A percentile compares a stretch with the other conserved stretches of the same genome.
These are phyloP conservation scores for Epinephelus malabaricus DNA, from an alignment of 2,797 vertebrate genomes.

Conservation along the genomic window DNA sequence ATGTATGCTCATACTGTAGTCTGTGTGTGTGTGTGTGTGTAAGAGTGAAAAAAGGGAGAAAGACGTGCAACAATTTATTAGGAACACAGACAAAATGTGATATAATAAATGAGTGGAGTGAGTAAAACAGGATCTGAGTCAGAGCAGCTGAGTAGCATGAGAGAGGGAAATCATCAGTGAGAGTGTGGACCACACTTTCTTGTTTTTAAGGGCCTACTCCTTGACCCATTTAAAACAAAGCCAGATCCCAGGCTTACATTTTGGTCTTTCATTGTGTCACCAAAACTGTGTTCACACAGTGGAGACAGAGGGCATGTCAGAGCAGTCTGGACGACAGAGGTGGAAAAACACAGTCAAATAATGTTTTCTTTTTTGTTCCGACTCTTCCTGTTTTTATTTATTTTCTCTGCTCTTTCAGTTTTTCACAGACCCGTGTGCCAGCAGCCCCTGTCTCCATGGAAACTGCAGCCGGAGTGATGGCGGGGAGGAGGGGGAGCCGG, in stretches of 20 bases:
- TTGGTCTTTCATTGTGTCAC: neutral
- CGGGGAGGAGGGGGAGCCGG: slow-evolving; percentile 75
- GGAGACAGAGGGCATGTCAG: neutral
- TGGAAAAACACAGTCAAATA: slow-evolving; percentile 9
- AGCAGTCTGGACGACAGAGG: neutral
- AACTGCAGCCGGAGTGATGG: slow-evolving; percentile 90
- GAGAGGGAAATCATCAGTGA: slow-evolving; percentile 27
- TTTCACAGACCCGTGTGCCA: slow-evolving; percentile 93
- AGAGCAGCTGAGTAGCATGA: slow-evolving; percentile 34
- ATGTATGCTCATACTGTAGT: neutral
- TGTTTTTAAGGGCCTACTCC: slow-evolving; percentile 1
- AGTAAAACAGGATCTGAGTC: slow-evolving; percentile 43
- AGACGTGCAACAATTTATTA: slow-evolving; percentile 1
- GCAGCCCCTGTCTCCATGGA: slow-evolving; percentile 97
- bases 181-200: slow-evolving; percentile 15
- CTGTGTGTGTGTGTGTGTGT: neutral
- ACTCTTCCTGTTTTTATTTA: slow-evolving; percentile 50
- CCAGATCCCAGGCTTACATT: neutral
- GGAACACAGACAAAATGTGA: slow-evolving; percentile 36
- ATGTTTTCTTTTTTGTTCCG: slow-evolving; percentile 33
- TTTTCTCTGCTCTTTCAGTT: slow-evolving; percentile 85
- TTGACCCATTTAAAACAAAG: slow-evolving; percentile 5
- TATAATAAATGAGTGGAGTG: slow-evolving; percentile 21
- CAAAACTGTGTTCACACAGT: neutral
- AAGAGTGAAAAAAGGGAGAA: neutral